Base-by-base conservation (phyloP, 1,140 invertebrate species). In the Sinonovacula constricta region DNA sequence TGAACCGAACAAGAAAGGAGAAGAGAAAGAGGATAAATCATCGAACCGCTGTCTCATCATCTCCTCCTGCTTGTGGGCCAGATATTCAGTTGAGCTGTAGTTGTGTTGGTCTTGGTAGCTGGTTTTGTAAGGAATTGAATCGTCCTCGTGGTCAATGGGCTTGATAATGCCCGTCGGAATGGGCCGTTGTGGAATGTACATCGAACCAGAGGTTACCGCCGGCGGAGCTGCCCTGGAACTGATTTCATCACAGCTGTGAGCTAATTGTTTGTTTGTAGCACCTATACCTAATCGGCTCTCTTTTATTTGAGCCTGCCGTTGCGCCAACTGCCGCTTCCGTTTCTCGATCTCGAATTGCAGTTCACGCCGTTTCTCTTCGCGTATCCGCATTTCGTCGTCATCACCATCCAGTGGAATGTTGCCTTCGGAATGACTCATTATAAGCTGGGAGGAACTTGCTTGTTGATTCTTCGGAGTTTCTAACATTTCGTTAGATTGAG, bases 301-400 rank as follows among this genome's bases (percentile, higher is more conserved):
- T 83, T 94, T 93, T 4, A 94, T 86, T 31, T 92, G 88, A 5
- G 92, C 91, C 63, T 93, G 93, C 78, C 94, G 93, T 83, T 94
- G 93, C 5, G 66, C 65, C n/a, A 94, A 92, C 83, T 94, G 93
- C 72, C 92, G 91, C 63, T 93, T 91, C 3, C 94, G 86, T 36
- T 93, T 90, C 3, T 93, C 93, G 70, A 94, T 94, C 87, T 94
- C 94, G 14, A 93, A 93, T 85, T 94, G 94, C 56, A 94, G 92
- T 79, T 93, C 91, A 15, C 92, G 92, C 79, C 93, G 93, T 83
- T 93, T 94, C 81, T 94, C 93, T 84, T 94, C 93, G 2, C 85
- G 75, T 10, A 70, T 67, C 67, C 79, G 45, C 1, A 80, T 84
- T 59, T 75, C 74, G 45, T 88, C 86, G 31, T 88, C 86, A 56